phyloP scores from a whole-genome alignment of 1,140 invertebrate species.

The Stenopsyche tienmushanensis region DNA sequence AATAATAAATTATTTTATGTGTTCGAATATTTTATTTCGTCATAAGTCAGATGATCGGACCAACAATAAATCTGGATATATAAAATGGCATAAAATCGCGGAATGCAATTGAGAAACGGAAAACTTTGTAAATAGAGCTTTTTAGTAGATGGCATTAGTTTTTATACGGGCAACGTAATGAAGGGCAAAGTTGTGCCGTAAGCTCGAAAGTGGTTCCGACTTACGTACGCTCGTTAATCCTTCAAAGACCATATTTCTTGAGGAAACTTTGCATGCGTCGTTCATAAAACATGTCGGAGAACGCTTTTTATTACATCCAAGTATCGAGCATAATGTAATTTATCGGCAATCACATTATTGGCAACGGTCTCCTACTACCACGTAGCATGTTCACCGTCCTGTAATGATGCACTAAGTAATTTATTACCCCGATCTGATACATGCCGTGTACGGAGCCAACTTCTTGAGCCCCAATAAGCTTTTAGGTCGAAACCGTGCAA shows the following conservation, averaged over 20 bases:
- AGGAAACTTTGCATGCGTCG: background rate
- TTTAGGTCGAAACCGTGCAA: slow-evolving; percentile 14
- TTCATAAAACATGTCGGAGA: background rate
- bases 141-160: background rate
- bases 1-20: no score
- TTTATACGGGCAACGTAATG: background rate
- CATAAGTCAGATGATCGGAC: no score
- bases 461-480: slow-evolving; percentile 34
- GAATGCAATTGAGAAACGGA: no score
- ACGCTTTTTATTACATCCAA: background rate
- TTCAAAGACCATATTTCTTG: background rate
- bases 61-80: no score
- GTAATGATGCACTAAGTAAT: slow-evolving; percentile 41
- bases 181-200: no score
- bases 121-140: no score
- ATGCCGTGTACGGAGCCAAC: slow-evolving; percentile 24
- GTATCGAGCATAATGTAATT: no score
- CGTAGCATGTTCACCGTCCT: slow-evolving; percentile 13
- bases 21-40: no score
- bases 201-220: no score
- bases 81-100: no score
- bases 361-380: slow-evolving; percentile 28
- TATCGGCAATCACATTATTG: slow-evolving; percentile 39
- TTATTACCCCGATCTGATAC: slow-evolving; percentile 29
- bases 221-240: background rate